These are phyloP conservation scores for Lamellibrachia satsuma DNA, from an alignment of 2,888 invertebrate genomes.

Conservation along the genomic window DNA sequence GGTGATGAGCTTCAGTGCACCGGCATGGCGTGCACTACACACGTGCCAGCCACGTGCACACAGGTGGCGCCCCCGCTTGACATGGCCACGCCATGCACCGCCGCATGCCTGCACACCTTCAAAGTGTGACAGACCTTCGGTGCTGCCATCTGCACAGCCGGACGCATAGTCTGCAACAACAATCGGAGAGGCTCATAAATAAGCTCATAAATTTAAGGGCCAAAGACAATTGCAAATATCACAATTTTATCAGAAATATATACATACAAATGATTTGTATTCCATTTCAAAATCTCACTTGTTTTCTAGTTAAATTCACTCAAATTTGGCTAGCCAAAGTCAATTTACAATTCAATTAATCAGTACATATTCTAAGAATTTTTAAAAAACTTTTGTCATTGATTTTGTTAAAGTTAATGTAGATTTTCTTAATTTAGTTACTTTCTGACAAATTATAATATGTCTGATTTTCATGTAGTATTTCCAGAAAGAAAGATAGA, in stretches of 20 bases:
- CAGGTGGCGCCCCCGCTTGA: conserved; percentile 52
- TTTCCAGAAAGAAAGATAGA: not conserved
- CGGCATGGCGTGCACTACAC: conserved; percentile 55
- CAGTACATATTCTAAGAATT: too few relatives aligned
- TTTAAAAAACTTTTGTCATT: not conserved
- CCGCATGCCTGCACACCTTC: conserved; percentile 58
- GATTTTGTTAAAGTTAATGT: not conserved
- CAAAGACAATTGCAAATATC: too few relatives aligned
- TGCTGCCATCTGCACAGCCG: conserved; percentile 59
- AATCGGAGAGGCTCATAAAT: not conserved
- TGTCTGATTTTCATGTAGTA: not conserved
- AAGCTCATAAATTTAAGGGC: too few relatives aligned
- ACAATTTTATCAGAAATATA: too few relatives aligned
- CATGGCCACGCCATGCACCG: conserved; percentile 62
- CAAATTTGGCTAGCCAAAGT: too few relatives aligned
- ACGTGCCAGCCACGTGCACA: conserved; percentile 63
- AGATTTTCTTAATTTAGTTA: not conserved
- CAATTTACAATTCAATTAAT: too few relatives aligned
- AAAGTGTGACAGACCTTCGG: conserved; percentile 56
- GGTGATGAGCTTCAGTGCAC: conserved; percentile 51
- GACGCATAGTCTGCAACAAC: conserved; percentile 52
- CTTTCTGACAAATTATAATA: not conserved
- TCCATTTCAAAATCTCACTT: too few relatives aligned
- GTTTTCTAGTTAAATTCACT: too few relatives aligned
- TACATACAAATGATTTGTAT: too few relatives aligned